These are phyloP conservation scores for Kryptolebias marmoratus DNA, from an alignment of 2,113 vertebrate genomes.

Conservation along the genomic window DNA sequence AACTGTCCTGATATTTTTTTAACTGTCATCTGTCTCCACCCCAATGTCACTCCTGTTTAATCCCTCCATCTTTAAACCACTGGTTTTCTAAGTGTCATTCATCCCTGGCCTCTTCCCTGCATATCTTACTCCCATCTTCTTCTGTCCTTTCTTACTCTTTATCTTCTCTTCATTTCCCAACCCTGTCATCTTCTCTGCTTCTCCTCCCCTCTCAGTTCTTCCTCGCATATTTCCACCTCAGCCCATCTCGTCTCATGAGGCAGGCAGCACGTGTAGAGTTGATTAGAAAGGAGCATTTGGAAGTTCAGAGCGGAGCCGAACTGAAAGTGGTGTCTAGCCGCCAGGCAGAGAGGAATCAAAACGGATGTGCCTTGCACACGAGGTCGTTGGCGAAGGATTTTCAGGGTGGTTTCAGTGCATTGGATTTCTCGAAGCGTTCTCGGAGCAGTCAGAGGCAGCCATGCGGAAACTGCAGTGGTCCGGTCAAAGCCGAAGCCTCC, in stretches of 20 bases:
- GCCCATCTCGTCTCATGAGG: slow-evolving; percentile 60
- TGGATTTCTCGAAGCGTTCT: slow-evolving; percentile 70
- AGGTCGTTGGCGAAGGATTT: slow-evolving; percentile 66
- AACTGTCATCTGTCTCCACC: slow-evolving; percentile 29
- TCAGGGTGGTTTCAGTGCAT: slow-evolving; percentile 71
- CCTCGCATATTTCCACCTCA: slow-evolving; percentile 44
- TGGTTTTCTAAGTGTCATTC: slow-evolving; percentile 41
- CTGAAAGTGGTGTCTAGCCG: slow-evolving; percentile 54
- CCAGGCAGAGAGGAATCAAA: slow-evolving; percentile 63
- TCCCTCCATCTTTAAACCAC: slow-evolving; percentile 45
- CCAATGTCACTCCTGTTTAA: slow-evolving; percentile 46
- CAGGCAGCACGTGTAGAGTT: slow-evolving; percentile 53
- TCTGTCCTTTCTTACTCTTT: slow-evolving; percentile 20
- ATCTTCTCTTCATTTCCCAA: slow-evolving; percentile 19
- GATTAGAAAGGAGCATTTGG: slow-evolving; percentile 71
- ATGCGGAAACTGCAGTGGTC: slow-evolving; percentile 71
- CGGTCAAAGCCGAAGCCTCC: slow-evolving; percentile 65
- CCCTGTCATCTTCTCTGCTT: slow-evolving; percentile 1
- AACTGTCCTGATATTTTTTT: slow-evolving; percentile 42
- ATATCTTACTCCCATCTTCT: slow-evolving; percentile 41
- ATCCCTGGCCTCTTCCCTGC: slow-evolving; percentile 45
- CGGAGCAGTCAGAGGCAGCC: slow-evolving; percentile 68
- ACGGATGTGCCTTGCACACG: slow-evolving; percentile 55
- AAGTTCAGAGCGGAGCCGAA: slow-evolving; percentile 63
- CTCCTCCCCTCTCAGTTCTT: slow-evolving; percentile 34